phyloP scores from a whole-genome alignment of 2,113 vertebrate species.

The Hypocryptadius cinnamomeus region DNA sequence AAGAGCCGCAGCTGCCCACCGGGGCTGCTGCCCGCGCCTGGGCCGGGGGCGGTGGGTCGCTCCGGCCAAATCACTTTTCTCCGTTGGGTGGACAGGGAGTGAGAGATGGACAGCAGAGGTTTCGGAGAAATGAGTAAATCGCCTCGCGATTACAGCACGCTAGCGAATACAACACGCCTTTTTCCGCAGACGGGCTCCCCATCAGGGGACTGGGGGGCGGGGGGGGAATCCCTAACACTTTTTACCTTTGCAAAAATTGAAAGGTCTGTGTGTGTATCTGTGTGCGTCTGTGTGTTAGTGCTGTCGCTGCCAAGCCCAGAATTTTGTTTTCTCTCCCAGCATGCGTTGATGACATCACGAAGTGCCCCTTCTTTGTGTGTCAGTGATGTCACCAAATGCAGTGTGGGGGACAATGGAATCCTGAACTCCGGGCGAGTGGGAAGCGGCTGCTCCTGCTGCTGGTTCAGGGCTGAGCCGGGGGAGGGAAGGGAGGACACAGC shows the following conservation, averaged over 20 bases:
- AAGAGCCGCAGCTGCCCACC: background rate
- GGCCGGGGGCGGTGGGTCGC: background rate
- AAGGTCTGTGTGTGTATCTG: background rate
- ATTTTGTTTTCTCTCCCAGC: slow-evolving; percentile 46
- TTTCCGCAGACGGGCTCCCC: background rate
- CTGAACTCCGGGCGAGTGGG: slow-evolving; percentile 30
- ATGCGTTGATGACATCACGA: slow-evolving; percentile 57
- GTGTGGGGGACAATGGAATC: slow-evolving; percentile 61
- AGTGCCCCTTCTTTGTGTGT: slow-evolving; percentile 54
- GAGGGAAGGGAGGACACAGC: background rate
- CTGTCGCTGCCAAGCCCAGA: background rate
- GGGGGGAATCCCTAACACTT: background rate
- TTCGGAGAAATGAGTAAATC: background rate
- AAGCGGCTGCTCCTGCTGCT: slow-evolving; percentile 16
- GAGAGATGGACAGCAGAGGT: background rate
- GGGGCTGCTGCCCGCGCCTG: background rate
- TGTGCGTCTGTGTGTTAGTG: background rate
- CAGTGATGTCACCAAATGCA: slow-evolving; percentile 53
- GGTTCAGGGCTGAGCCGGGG: background rate
- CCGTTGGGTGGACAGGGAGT: background rate
- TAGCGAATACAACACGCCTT: background rate
- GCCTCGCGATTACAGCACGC: background rate
- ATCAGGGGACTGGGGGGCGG: background rate
- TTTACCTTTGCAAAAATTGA: background rate
- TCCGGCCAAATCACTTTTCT: background rate